Evolutionary conservation across 2,113 vertebrate species (phyloP).

Genomic region (Macquaria australasica): DNA sequence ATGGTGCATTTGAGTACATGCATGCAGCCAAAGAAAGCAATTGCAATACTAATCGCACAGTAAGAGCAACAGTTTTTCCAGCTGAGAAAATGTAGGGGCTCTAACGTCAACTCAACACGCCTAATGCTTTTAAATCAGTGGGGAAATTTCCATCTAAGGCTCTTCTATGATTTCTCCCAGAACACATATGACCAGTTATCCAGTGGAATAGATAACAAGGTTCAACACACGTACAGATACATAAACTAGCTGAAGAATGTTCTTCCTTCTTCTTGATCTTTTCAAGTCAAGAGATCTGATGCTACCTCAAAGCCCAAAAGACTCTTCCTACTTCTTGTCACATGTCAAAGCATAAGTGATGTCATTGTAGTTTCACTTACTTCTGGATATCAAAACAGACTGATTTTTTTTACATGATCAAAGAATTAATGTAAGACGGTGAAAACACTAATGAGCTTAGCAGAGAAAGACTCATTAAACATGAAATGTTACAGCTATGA

Average conservation of each 20-base stretch:
- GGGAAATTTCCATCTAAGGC: background rate
- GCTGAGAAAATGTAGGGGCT: background rate
- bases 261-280: background rate
- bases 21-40: background rate
- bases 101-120: background rate
- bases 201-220: background rate
- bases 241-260: background rate
- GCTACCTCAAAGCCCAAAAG: background rate
- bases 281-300: background rate
- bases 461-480: conserved; percentile 6
- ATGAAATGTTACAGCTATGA: background rate
- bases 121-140: background rate
- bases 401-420: background rate
- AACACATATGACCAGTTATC: background rate
- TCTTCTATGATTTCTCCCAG: background rate
- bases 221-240: background rate
- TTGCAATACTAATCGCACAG: background rate
- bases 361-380: background rate
- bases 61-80: background rate
- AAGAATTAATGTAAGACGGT: background rate
- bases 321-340: background rate
- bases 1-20: background rate
- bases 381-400: background rate
- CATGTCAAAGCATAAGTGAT: background rate
- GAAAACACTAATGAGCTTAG: background rate